phyloP scores from a whole-genome alignment of 2,888 invertebrate species.

The Drosophila meridiana region DNA sequence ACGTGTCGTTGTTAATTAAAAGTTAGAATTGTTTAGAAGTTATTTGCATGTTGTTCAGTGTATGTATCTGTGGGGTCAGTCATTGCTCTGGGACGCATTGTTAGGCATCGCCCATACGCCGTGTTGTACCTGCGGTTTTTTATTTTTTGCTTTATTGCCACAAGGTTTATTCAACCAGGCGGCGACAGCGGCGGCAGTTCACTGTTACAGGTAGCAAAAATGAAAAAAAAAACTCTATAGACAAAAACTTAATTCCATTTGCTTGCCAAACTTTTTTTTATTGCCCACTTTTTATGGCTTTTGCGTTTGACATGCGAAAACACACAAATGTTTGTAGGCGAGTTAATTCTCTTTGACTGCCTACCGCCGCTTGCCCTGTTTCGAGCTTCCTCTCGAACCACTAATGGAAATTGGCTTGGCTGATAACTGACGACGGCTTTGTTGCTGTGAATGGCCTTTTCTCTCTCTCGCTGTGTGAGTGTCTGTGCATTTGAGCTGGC shows the following conservation, averaged over 20 bases:
- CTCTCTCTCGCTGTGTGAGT: not conserved
- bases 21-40: constrained; percentile 34
- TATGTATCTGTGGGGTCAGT: constrained; percentile 20
- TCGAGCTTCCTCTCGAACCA: constrained; percentile 12
- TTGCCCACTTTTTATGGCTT: constrained; percentile 45
- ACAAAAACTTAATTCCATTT: constrained; percentile 52
- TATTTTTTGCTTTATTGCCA: constrained; percentile 1
- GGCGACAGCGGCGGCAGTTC: not conserved
- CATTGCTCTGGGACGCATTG: constrained; percentile 33
- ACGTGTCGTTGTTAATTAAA: constrained; percentile 72
- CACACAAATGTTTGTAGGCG: constrained; percentile 34
- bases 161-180: constrained; percentile 15
- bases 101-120: constrained; percentile 26
- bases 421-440: constrained; percentile 68
- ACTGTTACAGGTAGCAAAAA: constrained; percentile 33
- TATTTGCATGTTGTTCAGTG: constrained; percentile 11
- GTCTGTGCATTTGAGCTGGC: constrained; percentile 62
- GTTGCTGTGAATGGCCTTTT: constrained; percentile 28
- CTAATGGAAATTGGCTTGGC: constrained; percentile 63
- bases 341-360: constrained; percentile 29
- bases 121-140: constrained; percentile 7
- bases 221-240: not conserved
- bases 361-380: constrained; percentile 23
- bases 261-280: constrained; percentile 48
- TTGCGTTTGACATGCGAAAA: constrained; percentile 66